Evolutionary conservation across 2,888 invertebrate species (phyloP).

Genomic region (Drosophila yooni): DNA sequence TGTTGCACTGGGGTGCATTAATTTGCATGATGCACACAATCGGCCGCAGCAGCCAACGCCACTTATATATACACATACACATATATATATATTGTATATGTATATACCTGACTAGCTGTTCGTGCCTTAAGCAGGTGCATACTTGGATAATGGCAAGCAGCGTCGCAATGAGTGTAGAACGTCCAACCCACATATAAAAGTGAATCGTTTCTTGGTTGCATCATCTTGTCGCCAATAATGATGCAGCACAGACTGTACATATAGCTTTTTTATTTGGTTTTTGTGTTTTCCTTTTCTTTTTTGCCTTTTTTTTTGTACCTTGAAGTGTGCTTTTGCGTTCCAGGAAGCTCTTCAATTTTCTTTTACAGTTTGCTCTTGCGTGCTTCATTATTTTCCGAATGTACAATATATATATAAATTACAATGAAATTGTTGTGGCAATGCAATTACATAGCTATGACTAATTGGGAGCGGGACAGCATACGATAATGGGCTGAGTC

Average conservation of each 20-base stretch:
- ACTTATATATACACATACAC: slow-evolving; percentile 34
- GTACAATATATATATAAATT: slow-evolving; percentile 41
- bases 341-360: slow-evolving; percentile 70
- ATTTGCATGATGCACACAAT: slow-evolving; percentile 79
- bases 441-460: slow-evolving; percentile 45
- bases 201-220: slow-evolving; percentile 59
- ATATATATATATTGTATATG: not conserved
- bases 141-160: slow-evolving; percentile 66
- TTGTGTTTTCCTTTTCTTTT: not conserved
- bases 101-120: slow-evolving; percentile 33
- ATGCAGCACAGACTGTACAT: slow-evolving; percentile 55
- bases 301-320: slow-evolving; percentile 42
- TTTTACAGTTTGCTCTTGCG: slow-evolving; percentile 66
- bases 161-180: slow-evolving; percentile 49
- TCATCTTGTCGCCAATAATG: slow-evolving; percentile 63
- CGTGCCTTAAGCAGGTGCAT: slow-evolving; percentile 61
- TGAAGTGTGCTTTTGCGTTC: slow-evolving; percentile 73
- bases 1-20: slow-evolving; percentile 81
- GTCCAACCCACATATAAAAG: slow-evolving; percentile 68
- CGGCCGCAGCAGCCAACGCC: slow-evolving; percentile 42
- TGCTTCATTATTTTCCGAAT: slow-evolving; percentile 55
- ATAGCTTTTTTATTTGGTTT: slow-evolving; percentile 2
- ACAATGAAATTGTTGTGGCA: slow-evolving; percentile 25
- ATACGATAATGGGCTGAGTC: not conserved
- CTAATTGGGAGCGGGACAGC: slow-evolving; percentile 6